Evolutionary conservation across 2,113 vertebrate genomes (phyloP).

Genomic region (Casuarius casuarius): DNA sequence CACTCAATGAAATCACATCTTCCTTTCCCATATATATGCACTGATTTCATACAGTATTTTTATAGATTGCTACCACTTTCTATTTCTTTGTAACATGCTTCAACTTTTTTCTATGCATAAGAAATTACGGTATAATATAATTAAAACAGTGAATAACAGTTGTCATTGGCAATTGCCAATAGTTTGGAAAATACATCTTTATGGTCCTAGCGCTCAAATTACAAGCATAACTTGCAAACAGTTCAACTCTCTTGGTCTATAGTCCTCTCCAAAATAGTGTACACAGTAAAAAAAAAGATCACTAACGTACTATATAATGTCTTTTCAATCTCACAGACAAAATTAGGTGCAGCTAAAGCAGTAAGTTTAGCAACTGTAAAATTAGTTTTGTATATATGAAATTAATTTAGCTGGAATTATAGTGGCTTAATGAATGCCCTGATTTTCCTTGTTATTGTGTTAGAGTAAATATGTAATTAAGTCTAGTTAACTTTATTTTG

Average conservation of each 20-base stretch:
- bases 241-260: neutral
- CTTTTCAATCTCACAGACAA: neutral
- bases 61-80: neutral
- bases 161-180: neutral
- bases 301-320: rapidly evolving
- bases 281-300: neutral
- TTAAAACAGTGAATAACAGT: neutral
- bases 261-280: neutral
- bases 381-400: neutral
- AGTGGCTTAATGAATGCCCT: neutral
- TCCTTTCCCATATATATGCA: neutral
- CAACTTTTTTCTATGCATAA: neutral
- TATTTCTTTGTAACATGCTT: neutral
- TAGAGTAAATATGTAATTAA: neutral
- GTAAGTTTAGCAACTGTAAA: no score
- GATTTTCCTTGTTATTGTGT: neutral
- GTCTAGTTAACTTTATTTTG: neutral
- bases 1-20: rapidly evolving
- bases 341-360: neutral
- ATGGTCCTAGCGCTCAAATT: neutral
- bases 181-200: neutral
- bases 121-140: neutral
- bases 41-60: rapidly evolving
- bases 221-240: neutral
- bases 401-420: neutral